Base-by-base conservation (phyloP, 2,113 vertebrate species). In the Rallus limicola region DNA sequence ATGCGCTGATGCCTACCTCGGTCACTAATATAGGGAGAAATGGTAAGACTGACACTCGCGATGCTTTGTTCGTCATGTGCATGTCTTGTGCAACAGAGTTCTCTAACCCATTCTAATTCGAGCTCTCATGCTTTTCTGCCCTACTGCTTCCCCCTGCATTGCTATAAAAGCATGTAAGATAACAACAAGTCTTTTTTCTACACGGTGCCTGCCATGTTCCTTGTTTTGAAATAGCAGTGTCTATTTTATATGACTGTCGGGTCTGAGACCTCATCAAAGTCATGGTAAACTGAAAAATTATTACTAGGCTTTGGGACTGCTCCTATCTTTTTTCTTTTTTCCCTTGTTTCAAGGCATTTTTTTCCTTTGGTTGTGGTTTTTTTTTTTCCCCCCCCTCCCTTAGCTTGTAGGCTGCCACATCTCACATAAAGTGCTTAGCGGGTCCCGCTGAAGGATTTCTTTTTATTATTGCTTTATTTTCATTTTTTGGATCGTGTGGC, bases 1-100 rank as follows among this genome's bases (percentile, higher is more conserved):
- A 98, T 98, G 97, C 97, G 96, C 97, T 98, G 98, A 97, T 98
- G 98, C 96, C 97, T 97, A 97, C 98, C 97, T 98, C 97, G 98
- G 98, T 98, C 98, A 98, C 97, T 98, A 98, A 98, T 97, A 93
- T 98, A 98, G 98, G 98, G 98, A 98, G 98, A 98, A 98, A 98
- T 98, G 98, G 98, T 98, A 98, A 98, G 98, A 98, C 95, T 97
- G 96, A 97, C 92, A 77, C 90, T 97, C 97, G 82, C 93, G 91
- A 97, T 98, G 98, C 97, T 98, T 96, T 97, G 96, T 98, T 98
- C 96, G 91, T 98, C 97, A 90, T 97, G 95, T 98, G 98, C 98
- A 98, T 98, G 98, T 97, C 96, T 96, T 94, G 95, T 97, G 97
- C 95, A 95, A 97, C 95, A 97, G 96, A 98, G 90, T 96, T 93